phyloP scores from a whole-genome alignment of 2,888 invertebrate species.

The Drosophila imparisetae region DNA sequence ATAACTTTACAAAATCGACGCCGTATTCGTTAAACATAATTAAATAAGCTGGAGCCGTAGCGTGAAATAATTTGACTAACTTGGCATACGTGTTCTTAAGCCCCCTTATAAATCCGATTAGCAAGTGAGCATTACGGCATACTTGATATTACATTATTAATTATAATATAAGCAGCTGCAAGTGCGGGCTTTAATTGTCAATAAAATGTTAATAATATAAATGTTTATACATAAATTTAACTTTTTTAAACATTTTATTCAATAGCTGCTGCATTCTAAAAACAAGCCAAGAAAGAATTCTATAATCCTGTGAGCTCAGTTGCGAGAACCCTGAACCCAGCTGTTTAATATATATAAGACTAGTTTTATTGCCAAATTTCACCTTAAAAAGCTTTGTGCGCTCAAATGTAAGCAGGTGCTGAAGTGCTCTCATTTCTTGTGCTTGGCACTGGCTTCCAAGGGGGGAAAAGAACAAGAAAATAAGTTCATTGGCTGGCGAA shows the following conservation, averaged over 20 bases:
- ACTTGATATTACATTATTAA: background rate
- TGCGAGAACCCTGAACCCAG: background rate
- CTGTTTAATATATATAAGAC: background rate
- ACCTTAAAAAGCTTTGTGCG: background rate
- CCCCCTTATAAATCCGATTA: constrained; percentile 35
- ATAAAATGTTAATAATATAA: background rate
- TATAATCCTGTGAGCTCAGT: background rate
- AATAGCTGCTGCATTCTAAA: background rate
- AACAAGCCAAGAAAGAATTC: background rate
- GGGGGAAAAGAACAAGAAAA: background rate
- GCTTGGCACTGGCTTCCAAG: background rate
- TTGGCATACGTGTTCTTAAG: constrained; percentile 19
- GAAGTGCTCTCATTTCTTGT: background rate
- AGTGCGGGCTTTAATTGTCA: background rate
- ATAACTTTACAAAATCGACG: constrained; percentile 30
- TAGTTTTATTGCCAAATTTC: background rate
- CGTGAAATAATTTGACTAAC: constrained; percentile 54
- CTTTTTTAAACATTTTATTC: background rate
- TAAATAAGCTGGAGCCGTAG: constrained; percentile 19
- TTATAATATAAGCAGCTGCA: background rate
- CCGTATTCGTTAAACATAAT: background rate
- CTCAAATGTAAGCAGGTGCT: background rate
- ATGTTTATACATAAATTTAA: no score
- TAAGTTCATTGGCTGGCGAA: background rate
- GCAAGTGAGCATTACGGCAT: constrained; percentile 6